These are phyloP conservation scores for Melieria crassipennis DNA, from an alignment of 2,888 invertebrate genomes.

Conservation along the genomic window DNA sequence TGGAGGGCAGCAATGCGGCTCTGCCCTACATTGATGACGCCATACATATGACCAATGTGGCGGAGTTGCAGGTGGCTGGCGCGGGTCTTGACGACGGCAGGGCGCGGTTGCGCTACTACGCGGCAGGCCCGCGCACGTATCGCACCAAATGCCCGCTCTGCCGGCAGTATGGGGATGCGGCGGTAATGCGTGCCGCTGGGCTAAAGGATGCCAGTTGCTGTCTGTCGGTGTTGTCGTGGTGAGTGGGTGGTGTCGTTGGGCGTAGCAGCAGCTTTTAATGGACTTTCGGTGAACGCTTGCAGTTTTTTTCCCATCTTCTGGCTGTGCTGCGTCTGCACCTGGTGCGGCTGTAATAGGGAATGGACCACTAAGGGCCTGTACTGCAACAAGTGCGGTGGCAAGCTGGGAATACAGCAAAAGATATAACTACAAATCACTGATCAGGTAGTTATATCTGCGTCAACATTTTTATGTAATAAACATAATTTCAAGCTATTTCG, in stretches of 20 bases:
- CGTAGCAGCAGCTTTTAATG: too few species aligned
- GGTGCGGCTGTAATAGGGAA: conserved; percentile 59
- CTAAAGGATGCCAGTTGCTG: conserved; percentile 56
- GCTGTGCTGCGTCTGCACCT: conserved; percentile 58
- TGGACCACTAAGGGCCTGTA: conserved; percentile 59
- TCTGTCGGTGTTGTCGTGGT: conserved; percentile 60
- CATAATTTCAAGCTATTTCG: too few species aligned
- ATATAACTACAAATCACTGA: too few species aligned
- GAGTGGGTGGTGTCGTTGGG: conserved; percentile 27
- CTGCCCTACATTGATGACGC: conserved; percentile 58
- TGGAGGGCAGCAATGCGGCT: conserved; percentile 47
- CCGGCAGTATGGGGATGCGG: conserved; percentile 55
- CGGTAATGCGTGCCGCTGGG: conserved; percentile 56
- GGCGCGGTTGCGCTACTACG: conserved; percentile 54
- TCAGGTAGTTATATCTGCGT: too few species aligned
- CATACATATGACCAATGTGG: conserved; percentile 36
- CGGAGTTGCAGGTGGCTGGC: conserved; percentile 33
- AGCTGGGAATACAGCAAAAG: conserved; percentile 56
- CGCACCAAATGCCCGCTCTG: conserved; percentile 60
- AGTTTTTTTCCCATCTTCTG: conserved; percentile 59
- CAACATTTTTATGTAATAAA: too few species aligned
- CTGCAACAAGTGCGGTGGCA: conserved; percentile 57
- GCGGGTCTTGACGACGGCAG: conserved; percentile 20
- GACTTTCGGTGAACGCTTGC: background rate
- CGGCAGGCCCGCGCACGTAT: conserved; percentile 60